Evolutionary conservation across 2,888 invertebrate species (phyloP).

Genomic region (Scaeva pyrastri): DNA sequence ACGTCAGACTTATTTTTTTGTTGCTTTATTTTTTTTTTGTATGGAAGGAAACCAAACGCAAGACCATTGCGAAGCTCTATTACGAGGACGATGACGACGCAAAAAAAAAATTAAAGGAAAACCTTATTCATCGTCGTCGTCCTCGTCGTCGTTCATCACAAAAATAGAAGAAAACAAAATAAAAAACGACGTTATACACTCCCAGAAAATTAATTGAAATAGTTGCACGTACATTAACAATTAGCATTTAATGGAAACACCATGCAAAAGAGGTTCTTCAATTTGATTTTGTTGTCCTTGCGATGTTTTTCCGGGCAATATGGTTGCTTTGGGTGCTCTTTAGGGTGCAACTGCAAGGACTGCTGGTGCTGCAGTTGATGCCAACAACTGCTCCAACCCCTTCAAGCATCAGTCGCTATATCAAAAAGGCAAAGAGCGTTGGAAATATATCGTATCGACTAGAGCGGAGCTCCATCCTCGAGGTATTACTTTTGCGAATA

Average conservation of each 20-base stretch:
- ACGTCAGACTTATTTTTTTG: slow-evolving; percentile 53
- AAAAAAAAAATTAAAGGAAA: slow-evolving; percentile 46
- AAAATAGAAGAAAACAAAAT: slow-evolving; percentile 52
- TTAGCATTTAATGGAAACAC: slow-evolving; percentile 53
- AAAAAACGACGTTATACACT: slow-evolving; percentile 42
- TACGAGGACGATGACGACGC: neutral
- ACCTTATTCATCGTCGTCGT: slow-evolving; percentile 22
- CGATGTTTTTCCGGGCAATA: slow-evolving; percentile 5
- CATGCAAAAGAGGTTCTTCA: slow-evolving; percentile 67
- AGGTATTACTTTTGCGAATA: slow-evolving; percentile 53
- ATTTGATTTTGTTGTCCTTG: slow-evolving; percentile 55
- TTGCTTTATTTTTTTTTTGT: neutral
- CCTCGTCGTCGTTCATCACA: slow-evolving; percentile 14
- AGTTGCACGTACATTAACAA: slow-evolving; percentile 67
- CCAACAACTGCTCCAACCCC: neutral
- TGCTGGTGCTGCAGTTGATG: too few relatives aligned
- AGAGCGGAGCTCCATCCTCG: neutral
- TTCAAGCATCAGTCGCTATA: slow-evolving; percentile 12
- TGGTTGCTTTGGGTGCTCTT: neutral
- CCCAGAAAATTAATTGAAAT: slow-evolving; percentile 74
- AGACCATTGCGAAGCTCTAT: neutral
- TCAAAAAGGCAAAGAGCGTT: neutral
- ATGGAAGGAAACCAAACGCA: slow-evolving; percentile 9
- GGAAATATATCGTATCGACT: neutral
- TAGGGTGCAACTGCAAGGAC: neutral